phyloP scores from a whole-genome alignment of 1,140 invertebrate species.

The Conus ventricosus region DNA sequence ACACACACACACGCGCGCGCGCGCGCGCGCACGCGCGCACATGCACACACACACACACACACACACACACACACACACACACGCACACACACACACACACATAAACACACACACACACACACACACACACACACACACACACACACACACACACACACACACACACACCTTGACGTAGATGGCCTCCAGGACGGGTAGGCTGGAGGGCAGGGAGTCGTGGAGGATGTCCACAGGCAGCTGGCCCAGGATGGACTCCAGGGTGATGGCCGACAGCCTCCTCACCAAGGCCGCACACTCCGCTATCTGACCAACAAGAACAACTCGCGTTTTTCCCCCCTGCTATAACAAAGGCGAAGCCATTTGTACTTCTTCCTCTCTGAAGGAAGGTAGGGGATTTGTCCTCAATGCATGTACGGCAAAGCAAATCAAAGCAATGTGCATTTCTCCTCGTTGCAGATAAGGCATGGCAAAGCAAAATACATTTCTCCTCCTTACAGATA shows the following conservation, averaged over 20 bases:
- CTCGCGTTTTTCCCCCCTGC: no score
- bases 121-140: background rate
- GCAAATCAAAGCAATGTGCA: no score
- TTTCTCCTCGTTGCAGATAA: no score
- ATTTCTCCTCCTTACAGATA: no score
- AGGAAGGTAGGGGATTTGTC: no score
- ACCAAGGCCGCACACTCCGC: conserved; percentile 81
- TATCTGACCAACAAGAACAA: background rate
- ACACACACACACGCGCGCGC: background rate
- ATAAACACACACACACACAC: background rate
- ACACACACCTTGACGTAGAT: conserved; percentile 82
- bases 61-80: background rate
- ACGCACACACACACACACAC: no score
- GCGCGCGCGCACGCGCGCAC: background rate
- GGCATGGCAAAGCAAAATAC: no score
- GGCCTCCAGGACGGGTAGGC: conserved; percentile 88
- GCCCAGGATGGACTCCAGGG: conserved; percentile 81
- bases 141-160: background rate
- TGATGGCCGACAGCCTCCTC: conserved; percentile 83
- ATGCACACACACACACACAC: background rate
- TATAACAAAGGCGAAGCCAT: no score
- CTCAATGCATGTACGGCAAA: no score
- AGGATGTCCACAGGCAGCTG: conserved; percentile 91
- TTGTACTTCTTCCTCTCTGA: no score
- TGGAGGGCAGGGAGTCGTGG: conserved; percentile 90